Percentiles rank a stretch among this genome's conserved stretches.
Evolutionary conservation across 2,888 invertebrate genomes (phyloP).

Genomic region (Cylloceria caligata): DNA sequence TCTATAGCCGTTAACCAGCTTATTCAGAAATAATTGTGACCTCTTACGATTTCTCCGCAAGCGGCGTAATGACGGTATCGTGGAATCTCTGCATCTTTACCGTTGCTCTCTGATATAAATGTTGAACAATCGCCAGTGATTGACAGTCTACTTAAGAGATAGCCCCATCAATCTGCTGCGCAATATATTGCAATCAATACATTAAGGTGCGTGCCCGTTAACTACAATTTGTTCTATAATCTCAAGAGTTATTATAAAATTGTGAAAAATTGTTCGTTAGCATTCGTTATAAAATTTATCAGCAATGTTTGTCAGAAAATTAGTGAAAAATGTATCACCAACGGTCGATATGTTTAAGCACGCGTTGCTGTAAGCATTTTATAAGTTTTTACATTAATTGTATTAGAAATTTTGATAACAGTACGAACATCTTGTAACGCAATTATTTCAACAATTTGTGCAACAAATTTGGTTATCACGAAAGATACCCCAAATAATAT

Average conservation of each 20-base stretch:
- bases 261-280: too few relatives aligned
- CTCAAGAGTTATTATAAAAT: too few relatives aligned
- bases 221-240: too few relatives aligned
- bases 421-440: neutral
- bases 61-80: conserved; percentile 7
- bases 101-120: neutral
- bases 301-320: too few relatives aligned
- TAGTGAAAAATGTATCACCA: too few relatives aligned
- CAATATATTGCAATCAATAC: too few relatives aligned
- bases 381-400: too few relatives aligned
- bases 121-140: conserved; percentile 11
- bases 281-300: too few relatives aligned
- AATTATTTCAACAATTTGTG: neutral
- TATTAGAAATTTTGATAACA: neutral
- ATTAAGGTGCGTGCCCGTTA: too few relatives aligned
- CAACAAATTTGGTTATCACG: neutral
- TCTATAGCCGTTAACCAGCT: conserved; percentile 11
- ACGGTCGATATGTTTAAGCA: too few relatives aligned
- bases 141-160: neutral
- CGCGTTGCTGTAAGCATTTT: too few relatives aligned
- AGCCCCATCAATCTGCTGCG: too few relatives aligned
- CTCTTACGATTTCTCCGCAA: conserved; percentile 34
- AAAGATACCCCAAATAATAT: neutral
- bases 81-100: neutral
- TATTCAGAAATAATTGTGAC: conserved; percentile 25